These are phyloP conservation scores for Linyphia triangularis DNA, from an alignment of 2,888 invertebrate species.

Conservation along the genomic window DNA sequence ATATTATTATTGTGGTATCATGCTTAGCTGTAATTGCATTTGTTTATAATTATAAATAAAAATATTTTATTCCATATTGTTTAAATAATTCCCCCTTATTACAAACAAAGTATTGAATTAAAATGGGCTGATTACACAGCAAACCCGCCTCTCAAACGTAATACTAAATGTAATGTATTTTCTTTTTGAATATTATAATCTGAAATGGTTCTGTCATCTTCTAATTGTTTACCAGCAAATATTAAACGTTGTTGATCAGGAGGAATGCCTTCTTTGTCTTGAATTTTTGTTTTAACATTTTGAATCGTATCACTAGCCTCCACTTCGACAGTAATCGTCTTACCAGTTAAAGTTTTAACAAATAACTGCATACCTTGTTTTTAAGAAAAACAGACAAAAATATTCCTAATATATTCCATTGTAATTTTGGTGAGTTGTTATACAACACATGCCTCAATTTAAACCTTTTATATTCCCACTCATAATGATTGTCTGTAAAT, in stretches of 20 bases:
- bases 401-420: too few relatives aligned
- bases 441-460: neutral
- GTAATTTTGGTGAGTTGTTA: neutral
- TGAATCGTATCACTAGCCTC: conserved; percentile 95
- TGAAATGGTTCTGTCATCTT: conserved; percentile 83
- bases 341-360: conserved; percentile 86
- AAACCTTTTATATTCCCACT: conserved; percentile 19
- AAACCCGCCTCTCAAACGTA: conserved; percentile 31
- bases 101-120: too few relatives aligned
- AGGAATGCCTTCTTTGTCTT: conserved; percentile 94
- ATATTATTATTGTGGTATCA: too few relatives aligned
- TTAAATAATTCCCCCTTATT: too few relatives aligned
- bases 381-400: neutral
- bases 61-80: too few relatives aligned
- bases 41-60: too few relatives aligned
- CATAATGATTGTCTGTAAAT: neutral
- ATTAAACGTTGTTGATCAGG: conserved; percentile 92
- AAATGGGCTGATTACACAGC: too few relatives aligned
- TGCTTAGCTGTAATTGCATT: too few relatives aligned
- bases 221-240: conserved; percentile 84
- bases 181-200: conserved; percentile 80
- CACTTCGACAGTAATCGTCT: conserved; percentile 94
- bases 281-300: conserved; percentile 95
- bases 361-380: conserved; percentile 39
- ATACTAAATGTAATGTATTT: conserved; percentile 37